Evolutionary conservation across 2,888 invertebrate species (phyloP).

Genomic region (Pachydiplax longipennis): DNA sequence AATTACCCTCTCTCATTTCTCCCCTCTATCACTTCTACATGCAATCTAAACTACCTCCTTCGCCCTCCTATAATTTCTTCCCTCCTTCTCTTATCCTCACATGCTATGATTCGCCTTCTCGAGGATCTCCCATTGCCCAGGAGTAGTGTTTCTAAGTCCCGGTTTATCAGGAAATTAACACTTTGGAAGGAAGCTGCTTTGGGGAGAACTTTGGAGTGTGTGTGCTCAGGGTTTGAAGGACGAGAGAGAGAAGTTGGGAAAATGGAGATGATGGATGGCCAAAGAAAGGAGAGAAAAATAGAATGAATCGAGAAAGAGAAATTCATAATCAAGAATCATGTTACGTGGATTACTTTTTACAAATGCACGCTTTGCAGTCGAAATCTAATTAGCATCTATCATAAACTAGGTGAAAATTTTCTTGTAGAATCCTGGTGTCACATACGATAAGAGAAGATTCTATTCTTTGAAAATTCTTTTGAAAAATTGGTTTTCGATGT

Average conservation of each 20-base stretch:
- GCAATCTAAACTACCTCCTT: background rate
- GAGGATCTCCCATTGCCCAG: background rate
- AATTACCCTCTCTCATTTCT: background rate
- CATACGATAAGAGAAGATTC: no score
- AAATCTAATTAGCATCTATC: no score
- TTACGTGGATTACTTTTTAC: no score
- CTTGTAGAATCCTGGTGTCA: no score
- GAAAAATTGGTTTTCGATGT: no score
- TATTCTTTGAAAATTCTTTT: no score
- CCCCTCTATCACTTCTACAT: background rate
- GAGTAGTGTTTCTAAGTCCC: slow-evolving; percentile 18
- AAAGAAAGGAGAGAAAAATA: background rate
- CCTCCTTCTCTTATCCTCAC: background rate
- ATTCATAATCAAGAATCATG: background rate
- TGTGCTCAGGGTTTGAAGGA: background rate
- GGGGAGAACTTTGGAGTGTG: slow-evolving; percentile 16
- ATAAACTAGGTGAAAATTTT: no score
- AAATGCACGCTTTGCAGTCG: no score
- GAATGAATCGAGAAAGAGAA: background rate
- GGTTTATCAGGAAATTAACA: slow-evolving; percentile 36
- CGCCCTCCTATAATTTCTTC: background rate
- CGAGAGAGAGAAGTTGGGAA: background rate
- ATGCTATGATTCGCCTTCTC: background rate
- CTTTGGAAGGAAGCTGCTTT: background rate
- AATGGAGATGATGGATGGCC: background rate